Base-by-base conservation (phyloP, 2,888 invertebrate species). In the Oscheius sp. region DNA sequence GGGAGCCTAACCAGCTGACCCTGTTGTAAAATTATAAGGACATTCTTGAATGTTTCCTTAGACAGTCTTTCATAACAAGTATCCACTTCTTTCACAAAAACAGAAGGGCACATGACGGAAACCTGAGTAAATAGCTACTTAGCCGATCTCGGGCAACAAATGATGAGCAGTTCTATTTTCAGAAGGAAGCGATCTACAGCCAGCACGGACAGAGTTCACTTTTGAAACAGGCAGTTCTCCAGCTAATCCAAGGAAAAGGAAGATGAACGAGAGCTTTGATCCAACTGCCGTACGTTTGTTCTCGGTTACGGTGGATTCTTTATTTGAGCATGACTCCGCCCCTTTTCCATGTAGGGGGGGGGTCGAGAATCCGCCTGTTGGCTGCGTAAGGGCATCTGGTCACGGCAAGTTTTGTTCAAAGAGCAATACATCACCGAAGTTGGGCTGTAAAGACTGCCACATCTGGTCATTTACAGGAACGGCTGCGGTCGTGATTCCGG, bases 201-300 rank as follows among this genome's bases (percentile, higher is more conserved):
- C 77, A 2, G 66, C 71, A 22, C 69, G 77, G 56, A 82, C 82
- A 24, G 84, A 84, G 57, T 84, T 84, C 78, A 85, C 84, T 1
- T 84, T 85, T 59, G 84, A 84, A 33, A 73, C 78, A 22, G 76
- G 70, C 36, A 67, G 71, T 24, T 71, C 74, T 17, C 67, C 64
- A 12, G 66, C 71, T 14, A 77, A 70, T 61, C 51, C 73, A 64
- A 68, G 83, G 45, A 83, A 83, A 71, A 70, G 81, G 63, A 81
- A 82, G 62, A 66, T 67, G 24, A 57, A 68, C 30, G 70, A 62
- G 17, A 63, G 45, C 38, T 62, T 61, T 32, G 70, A 67, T 20
- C 56, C 63, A 12, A 64, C 63, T 17, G 28, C 72, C 54, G 74
- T 75, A 59, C 67, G 74, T 75, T 62, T 49, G 14, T 41, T 41